Base-by-base conservation (phyloP, 2,797 vertebrate species). In the Hybognathus amarus region DNA sequence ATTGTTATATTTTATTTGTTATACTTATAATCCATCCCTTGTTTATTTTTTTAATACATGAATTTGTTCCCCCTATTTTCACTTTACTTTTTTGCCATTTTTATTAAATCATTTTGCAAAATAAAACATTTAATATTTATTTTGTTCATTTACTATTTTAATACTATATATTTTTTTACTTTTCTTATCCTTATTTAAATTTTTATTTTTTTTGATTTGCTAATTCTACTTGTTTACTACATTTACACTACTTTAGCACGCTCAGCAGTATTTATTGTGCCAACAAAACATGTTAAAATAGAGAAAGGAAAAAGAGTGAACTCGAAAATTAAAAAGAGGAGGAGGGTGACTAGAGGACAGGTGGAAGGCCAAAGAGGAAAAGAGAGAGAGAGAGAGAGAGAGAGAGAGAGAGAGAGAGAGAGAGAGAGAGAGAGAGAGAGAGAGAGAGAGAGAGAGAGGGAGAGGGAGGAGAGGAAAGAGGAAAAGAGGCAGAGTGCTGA, bases 381-480 rank as follows among this genome's bases (percentile, higher is more conserved):
- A 12, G 47, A 42, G 15, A 70, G 27, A 83, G 78, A 20, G 38
- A 45, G 79, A 63, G 30, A 30, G 30, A 30, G 30, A 30, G 30
- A 30, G 30, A 30, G 30, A 30, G 30, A 30, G 30, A 30, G 30
- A 30, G 30, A 30, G 30, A 30, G 30, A 30, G 30, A 30, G 30
- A 30, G 30, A 30, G 30, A 30, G 30, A 30, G 30, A 30, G 30
- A 30, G 30, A 30, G 30, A 30, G 30, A 30, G 30, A 30, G 30
- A 30, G 30, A 30, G 30, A 45, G 56, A 54, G 61, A 52, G 13
- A 10, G 3, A 63, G 47, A 12, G 47, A 42, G 15, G 66, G 27
- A 83, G 78, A 20, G 38, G 40, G 79, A 63, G n/a, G n/a, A n/a
- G n/a, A 84, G n/a, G 82, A 85, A 85, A 81, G 83, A 77, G 77